Percentiles rank a stretch among this genome's conserved stretches.
Evolutionary conservation across 2,797 vertebrate genomes (phyloP).

Genomic region (Esox lucius): DNA sequence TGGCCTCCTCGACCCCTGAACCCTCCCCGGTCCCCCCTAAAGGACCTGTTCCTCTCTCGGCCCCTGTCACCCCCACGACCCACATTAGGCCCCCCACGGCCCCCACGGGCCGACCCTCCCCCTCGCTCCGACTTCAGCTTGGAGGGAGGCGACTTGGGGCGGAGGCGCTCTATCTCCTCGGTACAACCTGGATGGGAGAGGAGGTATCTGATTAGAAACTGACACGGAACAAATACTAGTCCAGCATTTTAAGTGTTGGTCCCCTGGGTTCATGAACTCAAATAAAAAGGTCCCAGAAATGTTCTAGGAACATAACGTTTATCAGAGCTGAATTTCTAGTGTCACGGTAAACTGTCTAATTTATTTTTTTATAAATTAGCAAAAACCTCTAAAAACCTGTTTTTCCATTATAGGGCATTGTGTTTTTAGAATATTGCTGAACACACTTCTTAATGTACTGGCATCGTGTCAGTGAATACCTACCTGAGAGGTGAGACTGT

Average conservation of each 20-base stretch:
- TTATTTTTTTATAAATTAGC: too few relatives aligned
- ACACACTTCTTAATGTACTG: too few relatives aligned
- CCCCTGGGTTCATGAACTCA: too few relatives aligned
- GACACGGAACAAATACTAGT: too few relatives aligned
- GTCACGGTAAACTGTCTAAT: too few relatives aligned
- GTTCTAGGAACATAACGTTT: too few relatives aligned
- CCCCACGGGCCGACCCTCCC: constrained; percentile 86
- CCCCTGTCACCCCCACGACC: constrained; percentile 89
- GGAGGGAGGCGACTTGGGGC: constrained; percentile 91
- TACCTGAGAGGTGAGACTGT: constrained; percentile 79
- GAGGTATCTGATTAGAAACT: neutral
- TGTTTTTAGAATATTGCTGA: too few relatives aligned
- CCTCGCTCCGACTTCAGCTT: constrained; percentile 91
- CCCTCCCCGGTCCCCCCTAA: constrained; percentile 90
- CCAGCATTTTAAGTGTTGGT: too few relatives aligned
- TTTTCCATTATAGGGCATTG: too few relatives aligned
- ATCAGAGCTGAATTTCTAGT: too few relatives aligned
- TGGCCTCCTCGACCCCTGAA: constrained; percentile 90
- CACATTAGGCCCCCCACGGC: constrained; percentile 85
- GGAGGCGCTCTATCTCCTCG: constrained; percentile 94
- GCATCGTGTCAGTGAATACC: neutral
- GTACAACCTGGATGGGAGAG: constrained; percentile 78
- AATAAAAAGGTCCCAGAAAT: too few relatives aligned
- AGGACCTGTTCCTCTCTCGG: constrained; percentile 92
- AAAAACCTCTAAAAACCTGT: too few relatives aligned